Conservation (phyloP, 2,888 invertebrate species). For the Drosophila mayaguana region DNA sequence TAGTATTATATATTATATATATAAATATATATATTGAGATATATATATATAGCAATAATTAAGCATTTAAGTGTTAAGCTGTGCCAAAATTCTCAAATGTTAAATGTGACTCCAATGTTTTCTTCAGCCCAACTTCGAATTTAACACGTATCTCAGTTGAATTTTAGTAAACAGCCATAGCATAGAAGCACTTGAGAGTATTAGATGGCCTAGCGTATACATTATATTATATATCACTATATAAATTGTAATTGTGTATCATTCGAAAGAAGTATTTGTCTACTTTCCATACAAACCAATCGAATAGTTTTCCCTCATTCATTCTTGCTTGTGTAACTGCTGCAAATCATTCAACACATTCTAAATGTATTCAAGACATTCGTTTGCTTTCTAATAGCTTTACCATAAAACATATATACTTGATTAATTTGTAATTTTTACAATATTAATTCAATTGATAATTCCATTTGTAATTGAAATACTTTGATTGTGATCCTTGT, state of each 20-base stretch:
- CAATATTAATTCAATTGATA: background rate
- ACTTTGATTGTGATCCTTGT: background rate
- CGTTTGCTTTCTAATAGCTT: background rate
- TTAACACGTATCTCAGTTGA: slow-evolving; percentile 33
- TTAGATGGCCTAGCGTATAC: slow-evolving; percentile 7
- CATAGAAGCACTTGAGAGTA: slow-evolving; percentile 23
- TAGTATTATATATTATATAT: slow-evolving; percentile 14
- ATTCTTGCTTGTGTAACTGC: background rate
- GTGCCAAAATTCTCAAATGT: slow-evolving; percentile 67
- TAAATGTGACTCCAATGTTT: slow-evolving; percentile 25
- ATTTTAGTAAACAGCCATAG: slow-evolving; percentile 16
- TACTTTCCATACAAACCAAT: background rate
- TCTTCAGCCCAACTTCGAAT: slow-evolving; percentile 22
- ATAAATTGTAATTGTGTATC: background rate
- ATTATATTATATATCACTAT: background rate
- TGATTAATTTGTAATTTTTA: background rate
- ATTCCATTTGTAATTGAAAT: background rate
- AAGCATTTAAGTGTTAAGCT: slow-evolving; percentile 58
- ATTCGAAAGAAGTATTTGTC: slow-evolving; percentile 1
- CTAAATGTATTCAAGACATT: background rate
- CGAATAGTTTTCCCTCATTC: background rate
- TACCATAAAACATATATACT: background rate
- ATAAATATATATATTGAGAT: slow-evolving; percentile 5
- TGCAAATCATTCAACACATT: background rate
- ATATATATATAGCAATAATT: slow-evolving; percentile 9